These are phyloP conservation scores for Helicoverpa armigera DNA, from an alignment of 1,140 invertebrate species.

Conservation along the genomic window DNA sequence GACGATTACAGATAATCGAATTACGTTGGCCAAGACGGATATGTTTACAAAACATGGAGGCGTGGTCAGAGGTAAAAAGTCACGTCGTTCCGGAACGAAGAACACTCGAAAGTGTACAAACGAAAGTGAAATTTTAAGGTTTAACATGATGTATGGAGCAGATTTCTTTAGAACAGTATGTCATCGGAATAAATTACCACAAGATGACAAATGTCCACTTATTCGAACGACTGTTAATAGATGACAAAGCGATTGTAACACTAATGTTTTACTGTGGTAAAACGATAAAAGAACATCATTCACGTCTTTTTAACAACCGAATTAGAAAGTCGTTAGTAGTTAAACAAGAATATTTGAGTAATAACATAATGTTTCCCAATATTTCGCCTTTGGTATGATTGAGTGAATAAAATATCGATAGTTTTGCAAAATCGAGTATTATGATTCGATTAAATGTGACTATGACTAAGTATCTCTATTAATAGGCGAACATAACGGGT, in stretches of 20 bases:
- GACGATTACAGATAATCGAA: constrained; percentile 31
- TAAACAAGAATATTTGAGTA: constrained; percentile 20
- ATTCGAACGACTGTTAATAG: constrained; percentile 12
- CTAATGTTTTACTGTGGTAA: constrained; percentile 28
- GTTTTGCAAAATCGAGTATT: constrained; percentile 10
- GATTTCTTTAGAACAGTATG: constrained; percentile 35
- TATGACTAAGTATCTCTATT: constrained; percentile 23
- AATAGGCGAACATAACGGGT: neutral
- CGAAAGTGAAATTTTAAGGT: constrained; percentile 76
- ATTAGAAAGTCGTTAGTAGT: constrained; percentile 40
- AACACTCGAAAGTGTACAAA: constrained; percentile 67
- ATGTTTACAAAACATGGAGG: constrained; percentile 67
- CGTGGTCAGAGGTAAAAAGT: constrained; percentile 59
- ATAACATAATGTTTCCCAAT: constrained; percentile 4
- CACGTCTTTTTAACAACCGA: constrained; percentile 4
- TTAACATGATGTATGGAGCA: constrained; percentile 44
- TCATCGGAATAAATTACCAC: constrained; percentile 59
- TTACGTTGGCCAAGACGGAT: constrained; percentile 42
- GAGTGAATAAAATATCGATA: constrained; percentile 29
- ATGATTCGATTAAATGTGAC: neutral
- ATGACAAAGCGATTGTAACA: constrained; percentile 42
- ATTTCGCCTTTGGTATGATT: constrained; percentile 2
- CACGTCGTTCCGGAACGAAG: constrained; percentile 48
- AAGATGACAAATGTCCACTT: constrained; percentile 7
- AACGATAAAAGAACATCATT: constrained; percentile 14